Conservation (phyloP, 2,113 vertebrate genomes). For the Bagarius yarrelli region DNA sequence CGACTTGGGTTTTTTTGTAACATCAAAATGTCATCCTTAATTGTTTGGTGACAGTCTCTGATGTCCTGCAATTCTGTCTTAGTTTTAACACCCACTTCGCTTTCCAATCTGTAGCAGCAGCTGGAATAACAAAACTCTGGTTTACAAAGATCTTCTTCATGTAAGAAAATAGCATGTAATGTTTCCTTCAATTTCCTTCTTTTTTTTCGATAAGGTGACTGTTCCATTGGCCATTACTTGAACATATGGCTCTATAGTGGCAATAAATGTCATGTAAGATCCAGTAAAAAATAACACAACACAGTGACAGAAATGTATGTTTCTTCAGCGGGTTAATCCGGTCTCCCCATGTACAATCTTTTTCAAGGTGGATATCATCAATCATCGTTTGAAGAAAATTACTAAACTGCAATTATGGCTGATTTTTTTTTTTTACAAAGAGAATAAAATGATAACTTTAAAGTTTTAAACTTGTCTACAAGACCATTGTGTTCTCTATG, state of each 20-base stretch:
- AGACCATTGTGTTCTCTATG: conserved; percentile 29
- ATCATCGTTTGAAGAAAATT: conserved; percentile 37
- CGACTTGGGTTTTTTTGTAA: background rate
- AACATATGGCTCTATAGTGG: conserved; percentile 52
- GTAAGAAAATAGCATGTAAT: background rate
- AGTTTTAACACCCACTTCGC: background rate
- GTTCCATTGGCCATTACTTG: conserved; percentile 39
- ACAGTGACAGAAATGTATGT: conserved; percentile 36
- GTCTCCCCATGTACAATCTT: conserved; percentile 18
- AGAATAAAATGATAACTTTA: conserved; percentile 48
- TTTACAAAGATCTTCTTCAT: conserved; percentile 28
- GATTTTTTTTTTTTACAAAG: conserved; percentile 44
- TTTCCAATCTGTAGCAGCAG: conserved; percentile 15
- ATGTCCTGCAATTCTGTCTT: background rate
- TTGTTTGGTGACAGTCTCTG: background rate
- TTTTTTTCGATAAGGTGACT: conserved; percentile 9
- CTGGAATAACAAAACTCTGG: background rate
- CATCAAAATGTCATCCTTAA: background rate
- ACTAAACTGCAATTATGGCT: conserved; percentile 50
- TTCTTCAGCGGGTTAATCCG: conserved; percentile 14
- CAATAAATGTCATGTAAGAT: conserved; percentile 46
- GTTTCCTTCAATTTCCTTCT: background rate
- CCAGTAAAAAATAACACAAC: conserved; percentile 42
- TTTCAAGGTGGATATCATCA: conserved; percentile 48
- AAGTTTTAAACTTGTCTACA: conserved; percentile 35